Evolutionary conservation across 2,888 invertebrate genomes (phyloP).

Genomic region (Acrobasis repandana): DNA sequence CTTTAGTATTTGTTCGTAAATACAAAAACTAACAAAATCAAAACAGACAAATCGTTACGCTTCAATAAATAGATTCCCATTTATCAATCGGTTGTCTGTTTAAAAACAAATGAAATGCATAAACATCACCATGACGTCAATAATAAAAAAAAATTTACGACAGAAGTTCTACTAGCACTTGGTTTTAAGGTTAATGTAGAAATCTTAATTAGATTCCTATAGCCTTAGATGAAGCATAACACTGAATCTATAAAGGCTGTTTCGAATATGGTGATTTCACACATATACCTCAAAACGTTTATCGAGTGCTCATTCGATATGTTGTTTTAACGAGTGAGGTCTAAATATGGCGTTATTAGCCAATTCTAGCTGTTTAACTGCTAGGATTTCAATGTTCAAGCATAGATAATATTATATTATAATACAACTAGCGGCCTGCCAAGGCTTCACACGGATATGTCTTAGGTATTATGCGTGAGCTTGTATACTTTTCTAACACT

Average conservation of each 20-base stretch:
- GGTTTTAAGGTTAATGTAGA: background rate
- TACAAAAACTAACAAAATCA: too few relatives aligned
- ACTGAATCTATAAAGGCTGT: conserved; percentile 21
- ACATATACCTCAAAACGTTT: conserved; percentile 19
- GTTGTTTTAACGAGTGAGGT: background rate
- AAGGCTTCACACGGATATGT: too few relatives aligned
- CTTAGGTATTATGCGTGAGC: too few relatives aligned
- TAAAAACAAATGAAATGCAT: background rate
- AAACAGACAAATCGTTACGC: too few relatives aligned
- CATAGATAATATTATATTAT: too few relatives aligned
- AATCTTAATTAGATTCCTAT: conserved; percentile 8
- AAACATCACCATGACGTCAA: background rate
- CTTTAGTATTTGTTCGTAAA: too few relatives aligned
- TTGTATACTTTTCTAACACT: too few relatives aligned
- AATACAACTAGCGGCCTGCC: too few relatives aligned
- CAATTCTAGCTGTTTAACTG: background rate
- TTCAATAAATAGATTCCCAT: too few relatives aligned
- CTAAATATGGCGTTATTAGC: background rate
- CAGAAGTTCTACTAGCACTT: background rate
- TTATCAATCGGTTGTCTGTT: too few relatives aligned
- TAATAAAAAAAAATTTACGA: background rate
- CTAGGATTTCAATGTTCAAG: too few relatives aligned
- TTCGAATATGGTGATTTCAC: conserved; percentile 16
- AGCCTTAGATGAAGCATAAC: conserved; percentile 10
- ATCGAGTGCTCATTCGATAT: background rate